Evolutionary conservation across 2,888 invertebrate genomes (phyloP), one percentile per base, ranked within the genome.

Genomic region (Yponomeuta malinellus): DNA sequence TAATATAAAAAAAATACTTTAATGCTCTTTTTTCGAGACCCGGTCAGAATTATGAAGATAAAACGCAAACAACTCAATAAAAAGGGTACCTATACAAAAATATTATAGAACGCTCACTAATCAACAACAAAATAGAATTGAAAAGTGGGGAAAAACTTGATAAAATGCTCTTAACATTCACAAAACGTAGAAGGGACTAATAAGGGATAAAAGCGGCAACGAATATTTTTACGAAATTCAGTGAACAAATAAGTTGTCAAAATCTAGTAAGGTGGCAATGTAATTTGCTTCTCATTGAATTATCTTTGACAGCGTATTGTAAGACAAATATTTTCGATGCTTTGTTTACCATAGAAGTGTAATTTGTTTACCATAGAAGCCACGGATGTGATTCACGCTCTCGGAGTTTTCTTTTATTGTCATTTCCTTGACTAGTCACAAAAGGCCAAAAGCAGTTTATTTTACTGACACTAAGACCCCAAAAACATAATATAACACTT

Each of bases 241-340:
- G 15, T n/a, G 23, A 65, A 33, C 29, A 65, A 65, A 65, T 65
- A 29, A 10, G 29, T 65, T 65, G 29, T 65, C 29, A 23, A 33
- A 29, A 12, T 29, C 29, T 65, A 29, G 12, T 29, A 10, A 31
- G 10, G 33, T 23, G 23, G 12, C 15, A 72, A 71, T 71, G 65
- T 71, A 63, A 69, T 10, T 68, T 63, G 64, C 59, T 63, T 69
- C 33, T 48, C 48, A 48, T 59, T 59, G 15, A 59, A 52, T 52
- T 52, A 4, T 5, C 52, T 12, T 59, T 12, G 52, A 15, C 15
- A 15, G 12, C 15, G 15, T 59, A 52, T 59, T 15, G 52, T 15
- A 15, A 15, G 15, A 59, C 6, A 12, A 59, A 15, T 12, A 15
- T 59, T 12, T 59, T 15, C 3, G 12, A 1, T 43, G 5, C 5